These are phyloP conservation scores for Pristionchus japonicus DNA, from an alignment of 2,888 invertebrate genomes.

Conservation along the genomic window DNA sequence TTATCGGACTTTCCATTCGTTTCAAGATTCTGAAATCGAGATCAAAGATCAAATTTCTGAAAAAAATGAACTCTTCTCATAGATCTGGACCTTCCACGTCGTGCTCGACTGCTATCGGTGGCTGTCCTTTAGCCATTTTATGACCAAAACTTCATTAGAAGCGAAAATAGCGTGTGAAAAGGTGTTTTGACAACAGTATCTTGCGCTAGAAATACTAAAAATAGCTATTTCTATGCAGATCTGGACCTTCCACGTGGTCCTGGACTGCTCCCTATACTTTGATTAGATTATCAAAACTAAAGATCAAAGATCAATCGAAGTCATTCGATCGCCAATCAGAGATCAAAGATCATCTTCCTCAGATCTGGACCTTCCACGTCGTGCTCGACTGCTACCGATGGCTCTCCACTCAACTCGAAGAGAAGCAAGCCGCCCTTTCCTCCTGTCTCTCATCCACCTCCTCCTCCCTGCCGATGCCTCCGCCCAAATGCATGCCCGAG, in stretches of 20 bases:
- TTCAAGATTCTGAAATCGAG: neutral
- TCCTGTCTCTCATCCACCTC: slow-evolving; percentile 28
- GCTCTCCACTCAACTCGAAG: slow-evolving; percentile 27
- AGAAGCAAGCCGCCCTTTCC: slow-evolving; percentile 28
- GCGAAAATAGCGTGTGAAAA: too few species aligned
- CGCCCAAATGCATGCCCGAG: neutral
- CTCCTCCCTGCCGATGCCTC: neutral
- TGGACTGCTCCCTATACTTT: too few species aligned
- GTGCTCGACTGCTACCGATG: slow-evolving; percentile 46
- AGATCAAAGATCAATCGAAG: neutral
- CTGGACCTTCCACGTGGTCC: slow-evolving; percentile 42
- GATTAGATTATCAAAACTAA: neutral
- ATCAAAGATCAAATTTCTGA: neutral
- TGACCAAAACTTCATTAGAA: too few species aligned
- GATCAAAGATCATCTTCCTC: neutral
- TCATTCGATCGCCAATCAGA: neutral
- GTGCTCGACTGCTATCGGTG: slow-evolving; percentile 47
- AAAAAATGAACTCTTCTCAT: neutral
- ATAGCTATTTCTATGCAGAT: too few species aligned
- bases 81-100: slow-evolving; percentile 46
- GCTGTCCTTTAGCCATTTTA: too few species aligned
- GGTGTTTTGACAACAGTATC: too few species aligned
- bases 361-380: slow-evolving; percentile 46
- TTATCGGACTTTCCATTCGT: too few species aligned
- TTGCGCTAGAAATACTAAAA: too few species aligned